phyloP scores from a whole-genome alignment of 2,797 vertebrate species.

The Chelonia mydas region DNA sequence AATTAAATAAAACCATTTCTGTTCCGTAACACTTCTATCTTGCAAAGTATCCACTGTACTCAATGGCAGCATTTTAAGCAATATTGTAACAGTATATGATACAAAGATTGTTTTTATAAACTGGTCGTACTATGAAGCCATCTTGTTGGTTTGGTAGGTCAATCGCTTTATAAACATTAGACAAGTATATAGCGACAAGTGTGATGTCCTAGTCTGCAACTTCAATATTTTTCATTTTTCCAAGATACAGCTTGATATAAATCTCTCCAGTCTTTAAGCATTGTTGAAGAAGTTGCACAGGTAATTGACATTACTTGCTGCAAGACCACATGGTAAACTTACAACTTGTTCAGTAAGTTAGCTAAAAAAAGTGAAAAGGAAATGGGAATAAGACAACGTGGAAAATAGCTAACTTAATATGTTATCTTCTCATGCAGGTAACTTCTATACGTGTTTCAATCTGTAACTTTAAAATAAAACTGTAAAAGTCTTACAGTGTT shows the following conservation, averaged over 20 bases:
- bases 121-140: background rate
- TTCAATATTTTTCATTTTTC: background rate
- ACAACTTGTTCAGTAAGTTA: background rate
- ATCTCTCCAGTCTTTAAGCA: background rate
- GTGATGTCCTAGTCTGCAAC: background rate
- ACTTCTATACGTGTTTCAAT: background rate
- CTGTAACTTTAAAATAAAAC: background rate
- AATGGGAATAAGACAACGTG: background rate
- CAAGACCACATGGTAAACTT: background rate
- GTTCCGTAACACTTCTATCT: background rate
- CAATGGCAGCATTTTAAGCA: background rate
- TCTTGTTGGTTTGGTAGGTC: background rate
- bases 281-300: background rate
- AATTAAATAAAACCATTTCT: rapidly evolving
- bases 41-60: background rate
- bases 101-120: background rate
- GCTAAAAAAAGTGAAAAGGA: background rate
- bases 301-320: background rate
- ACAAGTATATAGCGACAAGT: background rate
- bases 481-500: background rate
- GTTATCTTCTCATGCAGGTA: background rate
- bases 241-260: background rate
- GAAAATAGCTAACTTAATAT: background rate
- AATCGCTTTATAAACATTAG: background rate
- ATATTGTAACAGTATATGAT: background rate